Evolutionary conservation across 2,888 invertebrate genomes (phyloP), one percentile per base, ranked within the genome.

Genomic region (Spodoptera exigua): DNA sequence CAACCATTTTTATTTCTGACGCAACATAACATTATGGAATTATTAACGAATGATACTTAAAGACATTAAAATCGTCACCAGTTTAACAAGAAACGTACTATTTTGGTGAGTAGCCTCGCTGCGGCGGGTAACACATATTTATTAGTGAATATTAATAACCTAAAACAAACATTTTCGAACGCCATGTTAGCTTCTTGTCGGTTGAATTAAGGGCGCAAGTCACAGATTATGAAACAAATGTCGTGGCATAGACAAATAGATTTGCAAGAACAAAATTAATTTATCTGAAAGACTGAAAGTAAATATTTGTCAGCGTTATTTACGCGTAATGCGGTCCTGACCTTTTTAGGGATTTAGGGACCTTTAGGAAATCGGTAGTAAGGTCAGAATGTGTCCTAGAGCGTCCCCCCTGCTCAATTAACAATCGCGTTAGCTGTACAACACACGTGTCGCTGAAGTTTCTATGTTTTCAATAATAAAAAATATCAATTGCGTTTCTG

Each of bases 311-410:
- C 27, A 16, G 35, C 7, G 27, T 35, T 27, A 36, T 0, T 37
- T 21, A 13, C 43, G 46, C 35, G 11, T 66, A 37, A 66, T 43
- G 43, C 17, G n/a, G 21, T 27, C 16, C 32, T 54, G 47, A 54
- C 65, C 61, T 47, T 46, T 41, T 36, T 52, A 43, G 14, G 46
- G 61, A 52, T 61, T 51, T 68, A 49, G 27, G 44, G 44, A 11
- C 48, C 55, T 62, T 45, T 48, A 55, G 17, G 12, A 37, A 36
- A 61, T 44, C 18, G 37, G 36, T 17, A 45, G 45, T 45, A 41
- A 70, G 63, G 63, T 62, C 63, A 65, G 7, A 13, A 44, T 62
- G 7, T 17, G 32, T 40, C 32, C 64, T 49, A 46, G 16, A 17
- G 13, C 21, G 32, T 12, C 41, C 37, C 32, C 53, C 44, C 35